Evolutionary conservation across 2,113 vertebrate genomes (phyloP).

Genomic region (Labeo catla): DNA sequence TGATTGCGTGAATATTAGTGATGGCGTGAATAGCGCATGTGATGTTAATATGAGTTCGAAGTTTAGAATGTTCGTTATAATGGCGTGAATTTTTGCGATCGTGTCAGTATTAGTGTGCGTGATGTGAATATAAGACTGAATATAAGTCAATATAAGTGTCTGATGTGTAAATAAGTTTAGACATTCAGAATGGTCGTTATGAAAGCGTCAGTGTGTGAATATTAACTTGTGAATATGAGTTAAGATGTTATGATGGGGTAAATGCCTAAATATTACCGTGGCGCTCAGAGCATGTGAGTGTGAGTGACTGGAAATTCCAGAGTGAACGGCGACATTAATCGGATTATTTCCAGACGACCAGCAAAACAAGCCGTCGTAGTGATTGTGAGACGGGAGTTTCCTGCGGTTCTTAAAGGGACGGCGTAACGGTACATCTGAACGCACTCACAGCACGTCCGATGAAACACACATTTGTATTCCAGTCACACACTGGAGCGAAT

Average conservation of each 20-base stretch:
- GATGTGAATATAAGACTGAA: not conserved
- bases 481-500: not conserved
- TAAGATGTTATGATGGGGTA: too few species aligned
- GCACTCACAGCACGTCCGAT: not conserved
- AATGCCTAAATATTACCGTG: not conserved
- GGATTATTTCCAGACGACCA: not conserved
- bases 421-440: not conserved
- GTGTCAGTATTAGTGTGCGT: not conserved
- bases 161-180: too few species aligned
- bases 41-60: too few species aligned
- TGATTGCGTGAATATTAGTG: too few species aligned
- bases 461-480: not conserved
- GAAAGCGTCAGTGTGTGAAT: too few species aligned
- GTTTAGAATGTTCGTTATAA: too few species aligned
- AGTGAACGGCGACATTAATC: not conserved
- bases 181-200: too few species aligned
- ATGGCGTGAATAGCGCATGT: too few species aligned
- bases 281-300: not conserved
- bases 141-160: too few species aligned
- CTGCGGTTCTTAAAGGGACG: not conserved
- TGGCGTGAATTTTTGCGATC: too few species aligned
- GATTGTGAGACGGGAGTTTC: not conserved
- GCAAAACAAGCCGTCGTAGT: not conserved
- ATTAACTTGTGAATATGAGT: not conserved
- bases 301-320: not conserved